Conservation (phyloP, 1,140 invertebrate species). For the Parasteatoda tepidariorum region DNA sequence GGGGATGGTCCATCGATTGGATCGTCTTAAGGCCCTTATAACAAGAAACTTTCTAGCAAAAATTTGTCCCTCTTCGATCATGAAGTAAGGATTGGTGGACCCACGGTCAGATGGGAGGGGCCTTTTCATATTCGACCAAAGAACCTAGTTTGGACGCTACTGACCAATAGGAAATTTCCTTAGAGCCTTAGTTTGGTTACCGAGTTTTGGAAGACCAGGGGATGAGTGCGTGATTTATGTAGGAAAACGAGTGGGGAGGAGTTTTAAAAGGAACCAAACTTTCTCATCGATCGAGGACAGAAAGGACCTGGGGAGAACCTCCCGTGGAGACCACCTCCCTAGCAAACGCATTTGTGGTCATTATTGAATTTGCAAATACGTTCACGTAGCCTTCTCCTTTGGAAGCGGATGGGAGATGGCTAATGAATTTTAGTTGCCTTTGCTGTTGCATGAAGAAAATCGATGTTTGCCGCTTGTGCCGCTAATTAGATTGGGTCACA, state of each 20-base stretch:
- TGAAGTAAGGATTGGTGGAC: slow-evolving; percentile 35
- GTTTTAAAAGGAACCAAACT: slow-evolving; percentile 59
- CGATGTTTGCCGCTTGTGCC: slow-evolving; percentile 50
- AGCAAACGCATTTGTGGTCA: slow-evolving; percentile 45
- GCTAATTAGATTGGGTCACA: slow-evolving; percentile 59
- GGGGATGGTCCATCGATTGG: neutral
- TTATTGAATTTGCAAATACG: slow-evolving; percentile 60
- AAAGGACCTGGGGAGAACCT: slow-evolving; percentile 41
- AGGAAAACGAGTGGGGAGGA: slow-evolving; percentile 45
- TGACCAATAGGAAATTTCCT: slow-evolving; percentile 59
- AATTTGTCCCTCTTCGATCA: slow-evolving; percentile 17
- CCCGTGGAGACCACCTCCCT: slow-evolving; percentile 45
- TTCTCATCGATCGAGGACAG: slow-evolving; percentile 48
- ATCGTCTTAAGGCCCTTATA: neutral
- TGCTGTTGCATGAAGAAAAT: slow-evolving; percentile 58
- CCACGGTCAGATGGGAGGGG: slow-evolving; percentile 44
- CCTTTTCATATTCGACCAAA: slow-evolving; percentile 52
- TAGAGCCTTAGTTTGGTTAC: slow-evolving; percentile 10
- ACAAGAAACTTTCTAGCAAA: slow-evolving; percentile 21
- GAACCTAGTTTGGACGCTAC: slow-evolving; percentile 48
- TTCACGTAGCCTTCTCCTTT: slow-evolving; percentile 54
- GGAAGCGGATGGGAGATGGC: slow-evolving; percentile 29
- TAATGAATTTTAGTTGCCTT: slow-evolving; percentile 59
- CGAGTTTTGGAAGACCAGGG: slow-evolving; percentile 25
- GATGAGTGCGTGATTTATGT: slow-evolving; percentile 54